Base-by-base conservation (phyloP, 2,888 invertebrate genomes). In the Drosophila formosana region DNA sequence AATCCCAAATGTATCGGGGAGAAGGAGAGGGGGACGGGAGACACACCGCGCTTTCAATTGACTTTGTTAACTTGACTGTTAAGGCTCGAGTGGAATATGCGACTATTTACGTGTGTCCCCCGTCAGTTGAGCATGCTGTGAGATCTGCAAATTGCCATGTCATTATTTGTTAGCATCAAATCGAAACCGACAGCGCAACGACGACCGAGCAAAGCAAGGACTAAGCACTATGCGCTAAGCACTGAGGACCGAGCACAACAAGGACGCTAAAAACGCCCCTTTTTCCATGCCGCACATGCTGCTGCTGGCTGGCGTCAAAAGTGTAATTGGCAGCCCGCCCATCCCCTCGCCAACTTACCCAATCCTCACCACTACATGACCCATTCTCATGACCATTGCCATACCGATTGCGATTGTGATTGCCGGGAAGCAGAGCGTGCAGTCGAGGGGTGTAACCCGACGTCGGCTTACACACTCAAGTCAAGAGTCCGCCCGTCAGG, bases 71-170 rank as follows among this genome's bases (percentile, higher is more conserved):
- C 78, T 80, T 73, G 78, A 78, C 75, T 74, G 74, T 60, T 66
- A 52, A 77, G 70, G 66, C 55, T 69, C 50, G 61, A 51, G 65
- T 67, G 55, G 66, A 67, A 62, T 71, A 69, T 72, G 72, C 64
- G 73, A 71, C 75, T 76, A 75, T 76, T 67, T 70, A 75, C 70
- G 63, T 69, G 51, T 45, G 49, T 39, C 49, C 26, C 43, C 52
- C 26, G 50, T 39, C 63, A 62, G 60, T 64, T 61, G 75, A 80
- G 74, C 82, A 82, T 89, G 89, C 89, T 90, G 85, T 88, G 90
- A 91, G 89, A 89, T 90, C 90, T 90, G 90, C 90, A 90, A 90
- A 90, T 90, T 90, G 90, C 89, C 85, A 80, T 91, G 90, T 90
- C 90, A 91, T 90, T 91, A 91, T 90, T 90, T 90, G 90, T 90